Evolutionary conservation across 2,888 invertebrate genomes (phyloP), one percentile per base, ranked within the genome.

Genomic region (Zaprionus lineosus): DNA sequence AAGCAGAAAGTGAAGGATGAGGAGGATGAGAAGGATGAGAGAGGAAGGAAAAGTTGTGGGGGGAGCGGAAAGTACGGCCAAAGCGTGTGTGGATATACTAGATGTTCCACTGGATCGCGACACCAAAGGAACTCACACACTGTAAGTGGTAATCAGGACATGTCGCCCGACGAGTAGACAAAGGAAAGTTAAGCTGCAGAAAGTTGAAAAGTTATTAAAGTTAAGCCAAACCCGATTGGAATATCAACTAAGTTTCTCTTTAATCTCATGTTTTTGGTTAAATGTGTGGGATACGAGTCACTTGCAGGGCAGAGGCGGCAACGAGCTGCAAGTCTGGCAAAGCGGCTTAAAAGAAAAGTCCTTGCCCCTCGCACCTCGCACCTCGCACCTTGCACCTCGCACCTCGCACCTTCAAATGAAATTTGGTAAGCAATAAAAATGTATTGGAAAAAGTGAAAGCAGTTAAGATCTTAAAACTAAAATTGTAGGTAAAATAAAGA

Each of bases 191-290:
- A 48, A 65, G 36, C 73, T 61, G 66, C 58, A 71, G 57, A 81
- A 79, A 82, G 78, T 79, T 79, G 50, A 82, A 78, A 78, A 84
- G 78, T 79, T 79, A 79, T 79, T 79, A 79, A 79, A 84, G 84
- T 79, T 84, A 77, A 84, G 72, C 57, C 74, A 82, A 82, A 74
- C 78, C 65, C 78, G 78, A 55, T 63, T 56, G 78, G 78, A 84
- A 79, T 79, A 84, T 60, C 64, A 79, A 79, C 68, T 68, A 78
- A 55, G 61, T 66, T 65, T 24, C 6, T 28, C 37, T 36, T 24
- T n/a, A n/a, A n/a, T 34, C 19, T 15, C 24, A 24, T 24, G 6
- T 21, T n/a, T 31, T 7, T 33, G 28, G 18, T 40, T 26, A 33
- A 16, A 12, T 16, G 5, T 24, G n/a, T n/a, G n/a, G n/a, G n/a